Conservation (phyloP, 1,140 invertebrate genomes). For the Brachionus angularis region DNA sequence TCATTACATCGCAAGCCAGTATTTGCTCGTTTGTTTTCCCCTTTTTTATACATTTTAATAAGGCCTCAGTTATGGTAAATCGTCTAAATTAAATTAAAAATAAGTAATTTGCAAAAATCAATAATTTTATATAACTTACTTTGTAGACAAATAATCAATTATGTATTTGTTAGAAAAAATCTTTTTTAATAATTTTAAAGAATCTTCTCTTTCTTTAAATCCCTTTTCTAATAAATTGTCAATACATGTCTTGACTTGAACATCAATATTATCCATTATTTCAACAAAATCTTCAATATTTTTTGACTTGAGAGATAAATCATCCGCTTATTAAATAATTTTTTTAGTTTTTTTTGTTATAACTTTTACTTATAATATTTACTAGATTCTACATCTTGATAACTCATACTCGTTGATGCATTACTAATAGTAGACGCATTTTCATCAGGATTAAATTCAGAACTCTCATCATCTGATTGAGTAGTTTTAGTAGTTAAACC, state of each 20-base stretch:
- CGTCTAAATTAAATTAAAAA: neutral
- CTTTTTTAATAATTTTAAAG: conserved; percentile 16
- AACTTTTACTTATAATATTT: neutral
- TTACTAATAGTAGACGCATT: conserved; percentile 38
- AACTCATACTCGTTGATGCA: conserved; percentile 18
- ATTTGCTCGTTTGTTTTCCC: conserved; percentile 26
- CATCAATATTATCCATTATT: conserved; percentile 13
- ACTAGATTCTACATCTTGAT: neutral
- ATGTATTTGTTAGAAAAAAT: conserved; percentile 16
- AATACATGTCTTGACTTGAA: neutral
- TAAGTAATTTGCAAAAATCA: neutral
- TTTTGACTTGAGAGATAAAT: neutral
- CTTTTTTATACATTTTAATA: conserved; percentile 15
- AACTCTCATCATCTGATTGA: conserved; percentile 12
- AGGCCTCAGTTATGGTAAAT: conserved; percentile 13
- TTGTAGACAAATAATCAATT: neutral
- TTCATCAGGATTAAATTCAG: conserved; percentile 12
- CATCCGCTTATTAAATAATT: neutral
- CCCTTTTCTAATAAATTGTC: conserved; percentile 18
- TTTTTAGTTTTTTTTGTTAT: neutral
- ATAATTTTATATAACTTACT: neutral
- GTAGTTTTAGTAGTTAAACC: neutral
- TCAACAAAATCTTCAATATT: neutral
- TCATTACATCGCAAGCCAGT: neutral
- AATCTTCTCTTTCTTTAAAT: conserved; percentile 29